Percentiles rank a stretch among this genome's conserved stretches.
Evolutionary conservation across 1,140 invertebrate genomes (phyloP).

Genomic region (Ruditapes philippinarum): DNA sequence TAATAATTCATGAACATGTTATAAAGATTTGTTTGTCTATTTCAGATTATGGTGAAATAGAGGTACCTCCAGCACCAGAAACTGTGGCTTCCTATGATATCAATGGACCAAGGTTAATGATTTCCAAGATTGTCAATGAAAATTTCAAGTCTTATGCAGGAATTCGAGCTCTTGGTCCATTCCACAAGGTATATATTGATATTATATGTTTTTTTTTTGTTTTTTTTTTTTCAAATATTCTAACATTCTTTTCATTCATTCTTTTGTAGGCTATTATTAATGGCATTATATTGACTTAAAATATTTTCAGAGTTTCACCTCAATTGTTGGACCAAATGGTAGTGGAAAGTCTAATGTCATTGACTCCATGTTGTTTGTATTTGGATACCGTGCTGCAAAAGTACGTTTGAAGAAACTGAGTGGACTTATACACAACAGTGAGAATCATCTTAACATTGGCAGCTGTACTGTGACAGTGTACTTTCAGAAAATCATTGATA

Average conservation of each 20-base stretch:
- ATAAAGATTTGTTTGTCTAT: no score
- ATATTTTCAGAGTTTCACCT: conserved; percentile 96
- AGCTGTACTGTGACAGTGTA: conserved; percentile 96
- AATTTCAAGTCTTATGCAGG: conserved; percentile 99
- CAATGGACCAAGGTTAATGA: conserved; percentile 91
- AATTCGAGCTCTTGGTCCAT: conserved; percentile 89
- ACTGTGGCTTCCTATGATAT: conserved; percentile 82
- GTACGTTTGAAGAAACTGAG: conserved; percentile 98
- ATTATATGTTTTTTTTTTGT: no score
- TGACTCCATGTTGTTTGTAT: conserved; percentile 99
- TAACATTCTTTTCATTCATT: no score
- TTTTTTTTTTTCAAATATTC: no score
- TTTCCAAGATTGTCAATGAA: conserved; percentile 96
- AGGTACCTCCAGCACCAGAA: conserved; percentile 82
- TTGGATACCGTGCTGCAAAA: conserved; percentile 98
- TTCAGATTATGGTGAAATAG: conserved; percentile 84
- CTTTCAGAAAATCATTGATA: conserved; percentile 96
- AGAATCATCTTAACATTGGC: conserved; percentile 91
- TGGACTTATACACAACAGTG: conserved; percentile 98
- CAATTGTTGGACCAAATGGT: conserved; percentile 99
- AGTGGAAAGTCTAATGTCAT: conserved; percentile 99
- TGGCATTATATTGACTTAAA: no score
- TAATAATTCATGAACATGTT: no score
- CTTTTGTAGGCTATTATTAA: no score
- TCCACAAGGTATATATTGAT: conserved; percentile 86